Evolutionary conservation across 2,113 vertebrate genomes (phyloP).

Genomic region (Alexandromys fortis): DNA sequence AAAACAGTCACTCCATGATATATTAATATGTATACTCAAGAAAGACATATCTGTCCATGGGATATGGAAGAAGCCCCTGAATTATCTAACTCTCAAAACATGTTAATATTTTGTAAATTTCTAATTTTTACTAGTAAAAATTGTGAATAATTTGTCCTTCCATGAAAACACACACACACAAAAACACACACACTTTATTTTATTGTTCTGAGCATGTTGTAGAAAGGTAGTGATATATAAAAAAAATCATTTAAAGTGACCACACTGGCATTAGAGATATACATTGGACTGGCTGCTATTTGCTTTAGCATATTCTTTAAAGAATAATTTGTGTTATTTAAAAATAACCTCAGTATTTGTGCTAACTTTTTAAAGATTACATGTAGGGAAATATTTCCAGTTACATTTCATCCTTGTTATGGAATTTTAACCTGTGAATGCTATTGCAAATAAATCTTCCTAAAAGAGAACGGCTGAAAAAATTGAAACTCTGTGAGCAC

Average conservation of each 20-base stretch:
- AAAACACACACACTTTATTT: background rate
- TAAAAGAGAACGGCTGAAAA: slow-evolving; percentile 21
- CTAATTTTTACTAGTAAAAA: background rate
- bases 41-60: background rate
- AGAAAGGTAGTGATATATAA: background rate
- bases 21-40: background rate
- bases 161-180: background rate
- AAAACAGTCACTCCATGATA: background rate
- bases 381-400: background rate
- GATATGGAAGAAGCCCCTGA: background rate
- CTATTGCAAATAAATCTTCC: slow-evolving; percentile 45
- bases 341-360: background rate
- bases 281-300: background rate
- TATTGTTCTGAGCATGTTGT: background rate
- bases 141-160: background rate
- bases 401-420: background rate
- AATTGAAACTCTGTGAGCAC: slow-evolving; percentile 24
- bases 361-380: background rate
- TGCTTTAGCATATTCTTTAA: slow-evolving; percentile 24
- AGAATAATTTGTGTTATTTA: slow-evolving; percentile 18
- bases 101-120: background rate
- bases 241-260: background rate
- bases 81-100: background rate
- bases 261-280: background rate
- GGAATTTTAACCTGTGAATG: slow-evolving; percentile 7